Evolutionary conservation across 1,140 invertebrate species (phyloP).

Genomic region (Plodia interpunctella): DNA sequence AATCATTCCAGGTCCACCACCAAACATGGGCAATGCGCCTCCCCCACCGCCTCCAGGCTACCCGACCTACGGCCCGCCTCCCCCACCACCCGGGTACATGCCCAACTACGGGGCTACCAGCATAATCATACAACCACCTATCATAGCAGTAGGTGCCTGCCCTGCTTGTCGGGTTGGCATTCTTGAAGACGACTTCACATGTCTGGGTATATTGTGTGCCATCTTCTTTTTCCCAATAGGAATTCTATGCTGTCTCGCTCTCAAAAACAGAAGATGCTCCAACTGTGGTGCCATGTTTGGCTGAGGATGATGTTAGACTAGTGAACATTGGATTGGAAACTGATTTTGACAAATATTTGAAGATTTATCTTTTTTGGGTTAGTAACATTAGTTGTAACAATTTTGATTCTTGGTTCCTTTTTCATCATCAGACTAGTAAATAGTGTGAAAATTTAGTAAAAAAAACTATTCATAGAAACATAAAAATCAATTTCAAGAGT

Average conservation of each 20-base stretch:
- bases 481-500: too few relatives aligned
- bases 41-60: slow-evolving; percentile 58
- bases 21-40: slow-evolving; percentile 25
- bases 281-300: slow-evolving; percentile 90
- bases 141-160: slow-evolving; percentile 83
- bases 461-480: too few relatives aligned
- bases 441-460: too few relatives aligned
- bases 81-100: slow-evolving; percentile 42
- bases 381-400: too few relatives aligned
- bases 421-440: too few relatives aligned
- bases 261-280: slow-evolving; percentile 87
- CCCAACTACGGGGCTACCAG: slow-evolving; percentile 76
- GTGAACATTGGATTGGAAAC: background rate
- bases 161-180: slow-evolving; percentile 90
- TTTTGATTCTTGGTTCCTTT: background rate
- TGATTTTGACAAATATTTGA: background rate
- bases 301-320: background rate
- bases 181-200: slow-evolving; percentile 90
- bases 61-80: slow-evolving; percentile 43
- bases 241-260: slow-evolving; percentile 87
- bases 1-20: slow-evolving; percentile 28
- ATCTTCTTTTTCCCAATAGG: slow-evolving; percentile 92
- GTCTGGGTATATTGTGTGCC: slow-evolving; percentile 88
- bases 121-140: slow-evolving; percentile 66
- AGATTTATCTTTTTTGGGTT: background rate